phyloP scores from a whole-genome alignment of 2,888 invertebrate genomes.

The Ceriagrion tenellum region DNA sequence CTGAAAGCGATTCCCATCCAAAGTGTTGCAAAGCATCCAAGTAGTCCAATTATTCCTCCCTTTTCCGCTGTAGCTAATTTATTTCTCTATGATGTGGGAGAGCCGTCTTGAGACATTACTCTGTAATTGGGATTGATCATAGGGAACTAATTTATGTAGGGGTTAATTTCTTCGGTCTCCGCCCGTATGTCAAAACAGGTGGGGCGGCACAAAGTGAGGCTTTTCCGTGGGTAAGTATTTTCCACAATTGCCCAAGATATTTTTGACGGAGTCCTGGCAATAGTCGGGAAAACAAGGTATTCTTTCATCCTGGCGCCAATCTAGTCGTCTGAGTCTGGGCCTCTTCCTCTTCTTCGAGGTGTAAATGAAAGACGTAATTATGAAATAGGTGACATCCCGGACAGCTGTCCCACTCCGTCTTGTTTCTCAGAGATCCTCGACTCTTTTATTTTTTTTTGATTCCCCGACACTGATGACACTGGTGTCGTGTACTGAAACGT shows the following conservation, averaged over 20 bases:
- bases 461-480: background rate
- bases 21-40: no score
- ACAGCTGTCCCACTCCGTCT: background rate
- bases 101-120: background rate
- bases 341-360: background rate
- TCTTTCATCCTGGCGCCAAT: background rate
- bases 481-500: background rate
- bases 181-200: background rate
- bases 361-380: background rate
- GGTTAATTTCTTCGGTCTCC: background rate
- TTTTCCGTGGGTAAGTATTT: background rate
- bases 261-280: background rate
- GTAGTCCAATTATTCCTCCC: background rate
- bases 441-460: background rate
- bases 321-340: background rate
- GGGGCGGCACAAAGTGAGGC: background rate
- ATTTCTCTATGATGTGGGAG: background rate
- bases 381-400: background rate
- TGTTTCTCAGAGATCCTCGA: background rate
- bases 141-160: background rate
- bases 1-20: no score
- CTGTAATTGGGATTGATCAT: background rate
- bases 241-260: background rate
- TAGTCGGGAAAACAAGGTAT: background rate
- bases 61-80: background rate